Conservation (phyloP, 2,888 invertebrate genomes). For the Corythucha ciliata region DNA sequence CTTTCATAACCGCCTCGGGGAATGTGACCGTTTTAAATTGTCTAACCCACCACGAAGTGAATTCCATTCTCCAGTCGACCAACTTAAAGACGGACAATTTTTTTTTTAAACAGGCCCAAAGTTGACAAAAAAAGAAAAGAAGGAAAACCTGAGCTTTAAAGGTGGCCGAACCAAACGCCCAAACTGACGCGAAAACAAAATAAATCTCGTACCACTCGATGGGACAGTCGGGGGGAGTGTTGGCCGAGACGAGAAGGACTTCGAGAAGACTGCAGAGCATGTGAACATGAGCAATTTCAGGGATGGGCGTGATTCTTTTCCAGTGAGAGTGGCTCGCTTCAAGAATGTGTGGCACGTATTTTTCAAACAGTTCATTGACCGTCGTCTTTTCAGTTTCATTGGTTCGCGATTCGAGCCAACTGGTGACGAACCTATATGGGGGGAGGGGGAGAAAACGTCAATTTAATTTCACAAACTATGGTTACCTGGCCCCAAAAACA, state of each 20-base stretch:
- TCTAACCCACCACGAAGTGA: conserved; percentile 88
- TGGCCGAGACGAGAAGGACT: conserved; percentile 66
- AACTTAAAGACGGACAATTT: conserved; percentile 51
- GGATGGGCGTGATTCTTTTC: conserved; percentile 83
- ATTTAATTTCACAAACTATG: too few species aligned
- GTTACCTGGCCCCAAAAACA: too few species aligned
- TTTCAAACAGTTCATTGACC: conserved; percentile 82
- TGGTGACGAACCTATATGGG: conserved; percentile 63
- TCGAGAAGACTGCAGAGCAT: conserved; percentile 81
- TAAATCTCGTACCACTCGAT: conserved; percentile 92
- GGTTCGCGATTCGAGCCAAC: conserved; percentile 73
- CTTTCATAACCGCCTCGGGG: conserved; percentile 44
- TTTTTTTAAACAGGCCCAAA: too few species aligned
- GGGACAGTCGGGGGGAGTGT: conserved; percentile 78
- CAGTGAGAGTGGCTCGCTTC: conserved; percentile 65
- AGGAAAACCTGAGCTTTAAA: conserved; percentile 78
- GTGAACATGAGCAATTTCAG: conserved; percentile 79
- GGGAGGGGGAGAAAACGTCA: neutral
- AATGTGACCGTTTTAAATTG: conserved; percentile 89
- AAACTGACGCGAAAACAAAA: conserved; percentile 80
- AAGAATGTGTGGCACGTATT: conserved; percentile 76
- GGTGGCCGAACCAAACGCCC: conserved; percentile 88
- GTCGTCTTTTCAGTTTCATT: conserved; percentile 66
- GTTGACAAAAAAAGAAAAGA: too few species aligned
- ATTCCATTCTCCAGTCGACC: conserved; percentile 85